phyloP scores from a whole-genome alignment of 2,797 vertebrate genomes.

The Enteromius anoplus region DNA sequence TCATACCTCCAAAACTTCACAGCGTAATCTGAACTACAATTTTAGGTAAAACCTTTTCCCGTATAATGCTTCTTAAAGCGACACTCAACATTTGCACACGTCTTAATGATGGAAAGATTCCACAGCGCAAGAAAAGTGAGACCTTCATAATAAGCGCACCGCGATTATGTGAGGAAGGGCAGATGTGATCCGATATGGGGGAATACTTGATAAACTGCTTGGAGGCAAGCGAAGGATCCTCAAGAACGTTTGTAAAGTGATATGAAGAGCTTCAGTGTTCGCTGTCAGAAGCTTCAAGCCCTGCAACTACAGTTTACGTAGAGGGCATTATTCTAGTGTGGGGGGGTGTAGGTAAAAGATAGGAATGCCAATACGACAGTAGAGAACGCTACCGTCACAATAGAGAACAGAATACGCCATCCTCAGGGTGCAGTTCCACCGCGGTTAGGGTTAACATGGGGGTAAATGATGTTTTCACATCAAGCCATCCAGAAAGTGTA shows the following conservation, averaged over 20 bases:
- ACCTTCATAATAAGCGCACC: constrained; percentile 61
- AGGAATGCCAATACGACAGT: constrained; percentile 67
- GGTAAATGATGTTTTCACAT: background rate
- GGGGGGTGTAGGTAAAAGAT: constrained; percentile 58
- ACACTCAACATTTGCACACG: constrained; percentile 60
- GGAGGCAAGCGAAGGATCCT: constrained; percentile 59
- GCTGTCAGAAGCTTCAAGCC: background rate
- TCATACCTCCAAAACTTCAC: background rate
- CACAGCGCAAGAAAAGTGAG: constrained; percentile 67
- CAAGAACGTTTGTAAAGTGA: constrained; percentile 42
- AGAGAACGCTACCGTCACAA: constrained; percentile 63
- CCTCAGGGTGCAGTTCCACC: background rate
- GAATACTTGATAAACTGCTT: constrained; percentile 29
- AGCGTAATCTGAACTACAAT: no score
- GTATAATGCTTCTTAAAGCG: constrained; percentile 54
- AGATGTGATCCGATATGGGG: constrained; percentile 66
- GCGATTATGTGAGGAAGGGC: constrained; percentile 64
- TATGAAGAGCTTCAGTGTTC: constrained; percentile 18
- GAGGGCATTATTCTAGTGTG: constrained; percentile 29
- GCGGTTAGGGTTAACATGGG: background rate
- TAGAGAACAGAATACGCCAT: constrained; percentile 40
- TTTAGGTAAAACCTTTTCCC: background rate
- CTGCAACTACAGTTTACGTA: constrained; percentile 27
- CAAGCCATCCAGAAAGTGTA: background rate
- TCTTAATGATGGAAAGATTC: constrained; percentile 48